Evolutionary conservation across 2,888 invertebrate genomes (phyloP).

Genomic region (Dorcus parallelipipedus): DNA sequence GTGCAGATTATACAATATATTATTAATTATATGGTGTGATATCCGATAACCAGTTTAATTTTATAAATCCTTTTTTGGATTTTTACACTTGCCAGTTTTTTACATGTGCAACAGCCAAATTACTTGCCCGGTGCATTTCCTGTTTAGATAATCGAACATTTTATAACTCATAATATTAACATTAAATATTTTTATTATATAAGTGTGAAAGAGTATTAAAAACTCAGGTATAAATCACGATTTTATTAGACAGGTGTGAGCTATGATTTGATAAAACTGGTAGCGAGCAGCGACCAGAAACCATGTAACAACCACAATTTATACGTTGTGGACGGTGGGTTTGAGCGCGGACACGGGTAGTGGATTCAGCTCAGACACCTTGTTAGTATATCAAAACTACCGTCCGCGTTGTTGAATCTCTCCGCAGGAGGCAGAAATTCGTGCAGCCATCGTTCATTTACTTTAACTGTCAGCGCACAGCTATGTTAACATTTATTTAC

Average conservation of each 20-base stretch:
- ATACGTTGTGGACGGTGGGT: constrained; percentile 20
- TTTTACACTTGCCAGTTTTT: too few species aligned
- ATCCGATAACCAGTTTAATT: too few species aligned
- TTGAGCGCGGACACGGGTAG: constrained; percentile 10
- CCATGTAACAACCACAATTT: constrained; percentile 25
- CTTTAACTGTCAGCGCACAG: constrained; percentile 36
- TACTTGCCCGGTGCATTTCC: too few species aligned
- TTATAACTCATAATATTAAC: constrained; percentile 15
- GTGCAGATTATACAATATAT: too few species aligned
- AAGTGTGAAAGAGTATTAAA: constrained; percentile 9
- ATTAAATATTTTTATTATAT: constrained; percentile 16
- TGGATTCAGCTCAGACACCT: constrained; percentile 3
- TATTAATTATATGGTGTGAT: too few species aligned
- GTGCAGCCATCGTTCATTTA: constrained; percentile 35
- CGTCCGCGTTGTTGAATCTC: constrained; percentile 22
- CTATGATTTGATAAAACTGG: constrained; percentile 30
- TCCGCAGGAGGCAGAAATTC: constrained; percentile 25
- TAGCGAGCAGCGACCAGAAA: constrained; percentile 24
- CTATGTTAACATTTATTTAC: constrained; percentile 41
- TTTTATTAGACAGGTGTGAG: constrained; percentile 32
- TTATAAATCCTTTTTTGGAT: too few species aligned
- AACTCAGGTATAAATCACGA: constrained; percentile 24
- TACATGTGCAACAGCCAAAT: too few species aligned
- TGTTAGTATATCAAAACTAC: constrained; percentile 16
- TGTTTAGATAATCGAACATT: constrained; percentile 13